phyloP scores from a whole-genome alignment of 2,797 vertebrate genomes.

The Pristis pectinata region DNA sequence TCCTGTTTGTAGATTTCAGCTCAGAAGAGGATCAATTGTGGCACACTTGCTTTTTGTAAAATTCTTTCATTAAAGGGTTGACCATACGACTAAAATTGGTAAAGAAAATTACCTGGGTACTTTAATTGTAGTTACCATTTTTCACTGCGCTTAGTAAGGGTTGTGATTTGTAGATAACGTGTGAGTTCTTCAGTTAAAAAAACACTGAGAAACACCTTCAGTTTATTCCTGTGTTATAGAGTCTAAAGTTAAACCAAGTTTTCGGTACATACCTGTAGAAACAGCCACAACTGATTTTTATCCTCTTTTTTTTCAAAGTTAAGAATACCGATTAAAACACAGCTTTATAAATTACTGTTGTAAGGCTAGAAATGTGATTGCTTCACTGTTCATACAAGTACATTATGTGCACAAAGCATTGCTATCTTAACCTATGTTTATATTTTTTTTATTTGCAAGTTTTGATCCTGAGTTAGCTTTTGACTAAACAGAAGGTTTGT shows the following conservation, averaged over 20 bases:
- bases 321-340: conserved; percentile 34
- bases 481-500: conserved; percentile 37
- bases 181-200: conserved; percentile 26
- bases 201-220: conserved; percentile 27
- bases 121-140: conserved; percentile 34
- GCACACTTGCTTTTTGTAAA: conserved; percentile 66
- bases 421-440: conserved; percentile 37
- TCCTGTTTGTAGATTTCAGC: conserved; percentile 55
- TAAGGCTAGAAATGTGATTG: conserved; percentile 37
- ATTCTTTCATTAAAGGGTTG: conserved; percentile 15
- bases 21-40: conserved; percentile 62
- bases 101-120: conserved; percentile 24
- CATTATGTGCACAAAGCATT: conserved; percentile 32
- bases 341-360: conserved; percentile 37
- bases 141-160: conserved; percentile 36
- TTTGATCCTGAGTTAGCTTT: conserved; percentile 37
- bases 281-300: conserved; percentile 37
- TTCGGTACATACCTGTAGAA: conserved; percentile 33
- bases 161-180: conserved; percentile 35
- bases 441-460: conserved; percentile 35
- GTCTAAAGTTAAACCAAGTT: conserved; percentile 25
- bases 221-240: conserved; percentile 16
- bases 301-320: conserved; percentile 37
- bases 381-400: conserved; percentile 36
- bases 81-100: conserved; percentile 21